phyloP scores from a whole-genome alignment of 2,888 invertebrate genomes.

The Amiota mariae region DNA sequence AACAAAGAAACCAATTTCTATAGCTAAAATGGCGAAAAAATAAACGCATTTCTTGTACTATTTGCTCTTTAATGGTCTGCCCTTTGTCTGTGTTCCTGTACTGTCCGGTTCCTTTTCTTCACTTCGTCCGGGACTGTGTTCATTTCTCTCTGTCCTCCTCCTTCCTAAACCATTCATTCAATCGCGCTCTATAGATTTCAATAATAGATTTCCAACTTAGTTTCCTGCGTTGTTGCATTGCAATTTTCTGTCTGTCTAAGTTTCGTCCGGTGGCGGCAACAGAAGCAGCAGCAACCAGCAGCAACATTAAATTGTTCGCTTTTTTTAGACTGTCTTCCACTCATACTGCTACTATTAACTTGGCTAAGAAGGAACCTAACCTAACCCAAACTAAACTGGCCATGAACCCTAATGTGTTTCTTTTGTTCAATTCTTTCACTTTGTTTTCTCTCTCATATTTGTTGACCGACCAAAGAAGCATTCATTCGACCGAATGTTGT shows the following conservation, averaged over 20 bases:
- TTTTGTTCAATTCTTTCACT: slow-evolving; percentile 52
- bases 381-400: slow-evolving; percentile 54
- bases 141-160: background rate
- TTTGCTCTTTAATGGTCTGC: slow-evolving; percentile 24
- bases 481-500: background rate
- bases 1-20: background rate
- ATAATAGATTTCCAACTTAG: slow-evolving; percentile 65
- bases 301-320: background rate
- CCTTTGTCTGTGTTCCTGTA: slow-evolving; percentile 1
- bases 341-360: background rate
- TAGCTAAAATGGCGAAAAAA: slow-evolving; percentile 6
- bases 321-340: slow-evolving; percentile 34
- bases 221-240: slow-evolving; percentile 58
- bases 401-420: slow-evolving; percentile 64
- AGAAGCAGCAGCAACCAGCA: slow-evolving; percentile 36
- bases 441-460: too few species aligned
- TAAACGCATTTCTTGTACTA: background rate
- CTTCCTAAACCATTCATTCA: background rate
- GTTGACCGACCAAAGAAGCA: too few species aligned
- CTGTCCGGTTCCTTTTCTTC: background rate
- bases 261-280: slow-evolving; percentile 33
- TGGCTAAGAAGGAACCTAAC: too few species aligned
- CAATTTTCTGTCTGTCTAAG: slow-evolving; percentile 55
- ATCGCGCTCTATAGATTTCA: slow-evolving; percentile 61
- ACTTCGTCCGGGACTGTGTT: background rate